Percentiles rank a stretch among this genome's conserved stretches.
Evolutionary conservation across 2,113 vertebrate genomes (phyloP).

Genomic region (Xyrauchen texanus): DNA sequence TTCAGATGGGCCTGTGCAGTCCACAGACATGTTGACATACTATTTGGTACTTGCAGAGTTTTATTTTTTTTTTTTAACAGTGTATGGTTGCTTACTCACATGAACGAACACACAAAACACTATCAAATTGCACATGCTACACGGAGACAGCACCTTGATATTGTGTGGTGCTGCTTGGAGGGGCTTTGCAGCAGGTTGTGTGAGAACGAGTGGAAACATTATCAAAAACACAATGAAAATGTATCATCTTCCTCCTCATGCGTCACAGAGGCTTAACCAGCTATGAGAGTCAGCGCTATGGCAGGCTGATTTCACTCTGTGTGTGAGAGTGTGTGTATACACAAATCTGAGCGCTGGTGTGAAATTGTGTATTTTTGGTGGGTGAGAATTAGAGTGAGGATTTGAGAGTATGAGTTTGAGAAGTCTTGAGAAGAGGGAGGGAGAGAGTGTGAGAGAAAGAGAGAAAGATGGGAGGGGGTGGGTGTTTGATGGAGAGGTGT

Average conservation of each 20-base stretch:
- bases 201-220: constrained; percentile 3
- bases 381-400: not conserved
- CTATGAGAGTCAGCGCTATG: not conserved
- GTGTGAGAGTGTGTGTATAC: not conserved
- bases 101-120: not conserved
- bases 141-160: constrained; percentile 9
- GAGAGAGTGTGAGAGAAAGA: not conserved
- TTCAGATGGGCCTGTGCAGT: not conserved
- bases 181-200: not conserved
- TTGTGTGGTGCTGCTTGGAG: not conserved
- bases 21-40: constrained; percentile 7
- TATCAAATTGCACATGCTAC: not conserved
- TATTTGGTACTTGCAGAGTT: not conserved
- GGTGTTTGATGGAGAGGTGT: constrained; percentile 25
- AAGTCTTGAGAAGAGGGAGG: not conserved
- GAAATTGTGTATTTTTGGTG: constrained; percentile 5
- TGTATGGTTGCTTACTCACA: not conserved
- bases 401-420: not conserved
- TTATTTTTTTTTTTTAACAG: not conserved
- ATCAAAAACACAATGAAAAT: constrained; percentile 34
- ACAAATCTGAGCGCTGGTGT: constrained; percentile 1
- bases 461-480: not conserved
- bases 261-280: constrained; percentile 17
- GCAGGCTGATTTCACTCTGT: too few relatives aligned
- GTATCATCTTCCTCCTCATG: constrained; percentile 40